Evolutionary conservation across 2,888 invertebrate genomes (phyloP).

Genomic region (Parelbella ahira): DNA sequence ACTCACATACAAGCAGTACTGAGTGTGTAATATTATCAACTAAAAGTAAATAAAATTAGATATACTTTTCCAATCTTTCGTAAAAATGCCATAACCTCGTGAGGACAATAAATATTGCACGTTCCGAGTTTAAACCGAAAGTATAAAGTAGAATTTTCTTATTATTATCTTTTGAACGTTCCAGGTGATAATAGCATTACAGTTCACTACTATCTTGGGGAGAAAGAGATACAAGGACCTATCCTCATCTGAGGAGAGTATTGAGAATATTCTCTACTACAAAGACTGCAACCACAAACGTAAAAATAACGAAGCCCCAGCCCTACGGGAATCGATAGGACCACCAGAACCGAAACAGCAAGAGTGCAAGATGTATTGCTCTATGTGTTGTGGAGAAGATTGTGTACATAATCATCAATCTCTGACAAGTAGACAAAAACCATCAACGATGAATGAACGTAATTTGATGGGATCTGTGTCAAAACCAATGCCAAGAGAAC

Average conservation of each 20-base stretch:
- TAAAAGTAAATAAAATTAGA: too few relatives aligned
- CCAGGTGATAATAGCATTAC: constrained; percentile 49
- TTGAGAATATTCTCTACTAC: constrained; percentile 65
- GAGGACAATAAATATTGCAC: too few relatives aligned
- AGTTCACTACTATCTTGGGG: constrained; percentile 38
- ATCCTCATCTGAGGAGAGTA: constrained; percentile 58
- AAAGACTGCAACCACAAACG: constrained; percentile 53
- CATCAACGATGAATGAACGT: constrained; percentile 11
- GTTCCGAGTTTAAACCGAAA: too few relatives aligned
- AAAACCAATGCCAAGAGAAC: constrained; percentile 26
- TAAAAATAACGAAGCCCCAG: constrained; percentile 23
- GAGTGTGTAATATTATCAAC: too few relatives aligned
- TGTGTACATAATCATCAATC: constrained; percentile 37
- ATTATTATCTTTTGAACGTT: constrained; percentile 27
- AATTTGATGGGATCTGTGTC: not conserved
- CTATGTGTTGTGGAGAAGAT: constrained; percentile 58
- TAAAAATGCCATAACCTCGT: too few relatives aligned
- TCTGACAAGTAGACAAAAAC: constrained; percentile 33
- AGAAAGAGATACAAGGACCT: constrained; percentile 35
- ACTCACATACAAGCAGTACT: too few relatives aligned
- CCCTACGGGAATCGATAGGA: not conserved
- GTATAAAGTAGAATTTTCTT: too few relatives aligned
- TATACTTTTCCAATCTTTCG: too few relatives aligned
- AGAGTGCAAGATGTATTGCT: constrained; percentile 57
- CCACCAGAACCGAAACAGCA: constrained; percentile 6